Base-by-base conservation (phyloP, 2,797 vertebrate genomes). In the Danio albolineatus region DNA sequence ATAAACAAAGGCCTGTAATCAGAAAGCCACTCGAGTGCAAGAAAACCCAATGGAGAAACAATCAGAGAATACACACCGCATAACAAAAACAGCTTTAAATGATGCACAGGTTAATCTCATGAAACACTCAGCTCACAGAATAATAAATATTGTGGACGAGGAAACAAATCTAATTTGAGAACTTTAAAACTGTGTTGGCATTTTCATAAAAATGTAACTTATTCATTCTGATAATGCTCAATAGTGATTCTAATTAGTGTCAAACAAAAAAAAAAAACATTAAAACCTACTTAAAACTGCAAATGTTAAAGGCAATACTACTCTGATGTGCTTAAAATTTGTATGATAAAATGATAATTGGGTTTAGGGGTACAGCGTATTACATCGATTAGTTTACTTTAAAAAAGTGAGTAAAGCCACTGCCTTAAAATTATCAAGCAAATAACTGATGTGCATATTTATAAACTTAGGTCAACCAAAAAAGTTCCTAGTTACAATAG, bases 11-110 rank as follows among this genome's bases (percentile, higher is more conserved):
- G 13, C 53, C 49, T 12, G 10, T 17, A 64, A 36, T 6, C 19
- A 77, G 60, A 51, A 78, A 60, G 14, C 10, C 54, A 60, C 10
- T 13, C 36, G 51, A 57, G 36, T 53, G 36, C 36, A 64, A 64
- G 44, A 51, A 8, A 53, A 43, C 53, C 53, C n/a, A 41, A 53
- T 41, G 1, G 54, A 43, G 57, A 73, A 54, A 73, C 2, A 39
- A 51, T 17, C 8, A 19, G 46, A 39, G 5, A 56, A 59, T n/a
- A 21, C 8, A 48, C 16, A 14, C 39, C 36, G 17, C 17, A 9
- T 19, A 12, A 39, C 38, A 8, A 14, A 41, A 51, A 7, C 48
- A 43, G 39, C 38, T n/a, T 28, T 19, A 41, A 64, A 57, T 38
- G 28, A 75, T 1, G 10, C 17, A 9, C 41, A n/a, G 54, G 39